phyloP scores from a whole-genome alignment of 2,113 vertebrate species.

The Mastomys natalensis region DNA sequence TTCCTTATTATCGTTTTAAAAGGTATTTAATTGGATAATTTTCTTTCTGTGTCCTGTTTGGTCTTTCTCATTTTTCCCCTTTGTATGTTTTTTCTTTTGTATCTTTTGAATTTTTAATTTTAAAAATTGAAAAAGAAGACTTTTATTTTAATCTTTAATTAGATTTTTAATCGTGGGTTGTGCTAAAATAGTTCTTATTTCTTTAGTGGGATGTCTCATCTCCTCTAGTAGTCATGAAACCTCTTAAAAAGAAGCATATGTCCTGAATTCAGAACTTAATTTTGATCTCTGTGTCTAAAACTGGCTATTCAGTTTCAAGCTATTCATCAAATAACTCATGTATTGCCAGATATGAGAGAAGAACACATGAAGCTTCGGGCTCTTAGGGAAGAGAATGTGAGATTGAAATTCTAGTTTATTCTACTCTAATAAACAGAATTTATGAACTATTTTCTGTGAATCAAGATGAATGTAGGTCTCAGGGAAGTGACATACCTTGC shows the following conservation, averaged over 20 bases:
- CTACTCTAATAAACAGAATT: neutral
- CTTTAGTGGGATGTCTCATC: neutral
- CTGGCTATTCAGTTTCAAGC: neutral
- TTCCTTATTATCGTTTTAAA: neutral
- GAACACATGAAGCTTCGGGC: neutral
- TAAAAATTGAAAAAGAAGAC: neutral
- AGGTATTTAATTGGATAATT: neutral
- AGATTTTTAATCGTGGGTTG: neutral
- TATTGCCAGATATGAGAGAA: neutral
- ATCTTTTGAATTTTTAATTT: neutral
- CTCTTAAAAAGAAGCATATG: neutral
- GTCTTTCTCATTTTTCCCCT: neutral
- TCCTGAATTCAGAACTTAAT: neutral
- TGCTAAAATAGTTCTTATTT: neutral
- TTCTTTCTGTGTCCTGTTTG: neutral
- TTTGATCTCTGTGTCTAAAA: neutral
- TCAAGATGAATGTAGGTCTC: neutral
- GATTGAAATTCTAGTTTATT: constrained; percentile 10
- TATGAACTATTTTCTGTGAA: neutral
- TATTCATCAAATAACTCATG: neutral
- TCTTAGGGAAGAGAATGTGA: neutral
- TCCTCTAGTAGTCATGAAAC: neutral
- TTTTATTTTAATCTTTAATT: neutral
- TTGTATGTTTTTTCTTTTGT: neutral
- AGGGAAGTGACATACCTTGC: neutral